Evolutionary conservation across 2,888 invertebrate genomes (phyloP).

Genomic region (Sipha maydis): DNA sequence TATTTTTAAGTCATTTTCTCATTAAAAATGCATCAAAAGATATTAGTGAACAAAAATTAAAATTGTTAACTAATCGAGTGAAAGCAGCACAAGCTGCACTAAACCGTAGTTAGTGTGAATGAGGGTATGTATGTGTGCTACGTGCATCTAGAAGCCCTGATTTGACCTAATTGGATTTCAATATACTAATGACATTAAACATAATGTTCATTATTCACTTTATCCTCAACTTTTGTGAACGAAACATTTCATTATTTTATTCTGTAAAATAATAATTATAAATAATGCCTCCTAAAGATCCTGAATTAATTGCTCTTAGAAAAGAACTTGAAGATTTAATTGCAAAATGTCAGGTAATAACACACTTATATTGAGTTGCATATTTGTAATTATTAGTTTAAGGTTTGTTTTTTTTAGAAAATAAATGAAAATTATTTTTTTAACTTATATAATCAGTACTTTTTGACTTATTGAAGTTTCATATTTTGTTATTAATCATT

Average conservation of each 20-base stretch:
- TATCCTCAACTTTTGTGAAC: constrained; percentile 41
- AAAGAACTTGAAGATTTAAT: constrained; percentile 85
- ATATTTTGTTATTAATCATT: not conserved
- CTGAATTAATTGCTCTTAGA: constrained; percentile 80
- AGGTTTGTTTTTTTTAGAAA: not conserved
- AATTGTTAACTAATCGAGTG: constrained; percentile 72
- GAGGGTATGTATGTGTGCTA: not conserved
- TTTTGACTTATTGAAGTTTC: not conserved
- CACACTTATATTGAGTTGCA: not conserved
- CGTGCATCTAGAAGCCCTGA: constrained; percentile 51
- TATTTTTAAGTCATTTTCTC: constrained; percentile 90
- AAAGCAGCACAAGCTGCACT: constrained; percentile 75
- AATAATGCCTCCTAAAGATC: constrained; percentile 76
- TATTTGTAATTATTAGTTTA: not conserved
- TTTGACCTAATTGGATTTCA: constrained; percentile 54
- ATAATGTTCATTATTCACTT: constrained; percentile 33
- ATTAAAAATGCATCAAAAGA: constrained; percentile 68
- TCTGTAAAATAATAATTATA: constrained; percentile 20
- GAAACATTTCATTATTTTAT: constrained; percentile 46
- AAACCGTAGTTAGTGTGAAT: constrained; percentile 17
- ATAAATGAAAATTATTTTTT: not conserved
- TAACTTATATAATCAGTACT: not conserved
- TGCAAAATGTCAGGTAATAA: constrained; percentile 79
- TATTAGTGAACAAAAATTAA: constrained; percentile 68
- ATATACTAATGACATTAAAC: constrained; percentile 53